Conservation (phyloP, 2,113 vertebrate species). For the Zosterops lateralis region DNA sequence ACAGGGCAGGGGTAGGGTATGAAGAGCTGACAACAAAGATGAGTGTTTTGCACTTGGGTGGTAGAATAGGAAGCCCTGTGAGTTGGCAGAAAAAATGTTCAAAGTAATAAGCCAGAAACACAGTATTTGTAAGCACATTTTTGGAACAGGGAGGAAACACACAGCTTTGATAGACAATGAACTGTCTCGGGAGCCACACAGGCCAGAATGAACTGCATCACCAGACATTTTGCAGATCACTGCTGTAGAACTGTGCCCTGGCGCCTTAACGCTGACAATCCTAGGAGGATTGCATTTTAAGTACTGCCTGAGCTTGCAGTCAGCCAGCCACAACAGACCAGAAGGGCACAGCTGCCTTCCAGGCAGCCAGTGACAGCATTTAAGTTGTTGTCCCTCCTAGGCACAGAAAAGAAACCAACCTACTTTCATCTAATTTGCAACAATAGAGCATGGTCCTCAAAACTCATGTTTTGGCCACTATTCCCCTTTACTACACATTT, state of each 20-base stretch:
- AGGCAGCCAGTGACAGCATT: not conserved
- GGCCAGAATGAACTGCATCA: not conserved
- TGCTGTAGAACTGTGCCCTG: not conserved
- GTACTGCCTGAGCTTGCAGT: not conserved
- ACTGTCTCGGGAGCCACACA: not conserved
- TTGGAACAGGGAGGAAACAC: not conserved
- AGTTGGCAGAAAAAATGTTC: not conserved
- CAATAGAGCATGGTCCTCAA: not conserved
- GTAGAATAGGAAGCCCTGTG: not conserved
- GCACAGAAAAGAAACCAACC: not conserved
- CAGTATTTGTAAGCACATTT: not conserved
- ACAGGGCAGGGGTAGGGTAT: not conserved
- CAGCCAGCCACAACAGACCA: not conserved
- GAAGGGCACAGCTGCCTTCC: not conserved
- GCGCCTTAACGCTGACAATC: not conserved
- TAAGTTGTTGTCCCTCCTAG: not conserved
- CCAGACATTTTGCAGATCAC: not conserved
- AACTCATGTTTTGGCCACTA: not conserved
- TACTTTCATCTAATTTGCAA: not conserved
- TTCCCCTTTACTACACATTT: not conserved
- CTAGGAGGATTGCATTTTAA: not conserved
- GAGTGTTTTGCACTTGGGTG: not conserved
- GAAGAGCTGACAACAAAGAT: not conserved
- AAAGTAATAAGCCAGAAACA: constrained; percentile 14
- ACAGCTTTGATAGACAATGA: constrained; percentile 22